Evolutionary conservation across 1,140 invertebrate genomes (phyloP), one percentile per base, ranked within the genome.

Genomic region (Spodoptera litura): DNA sequence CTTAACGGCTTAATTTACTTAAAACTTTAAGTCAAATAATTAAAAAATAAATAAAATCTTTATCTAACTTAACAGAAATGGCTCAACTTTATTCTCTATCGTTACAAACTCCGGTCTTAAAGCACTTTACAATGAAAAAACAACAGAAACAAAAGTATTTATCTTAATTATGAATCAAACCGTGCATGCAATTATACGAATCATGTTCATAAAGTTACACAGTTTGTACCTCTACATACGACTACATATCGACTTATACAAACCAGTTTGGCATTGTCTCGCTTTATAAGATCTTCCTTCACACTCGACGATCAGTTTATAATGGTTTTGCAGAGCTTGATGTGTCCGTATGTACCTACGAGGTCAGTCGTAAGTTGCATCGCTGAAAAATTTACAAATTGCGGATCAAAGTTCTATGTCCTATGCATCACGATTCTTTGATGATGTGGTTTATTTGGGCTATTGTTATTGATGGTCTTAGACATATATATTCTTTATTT

Each of bases 331-430:
- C 4, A 5, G 31, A 31, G 31, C 31, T 31, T 31, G 3, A 31
- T 31, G 4, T 31, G 31, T 31, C 31, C 31, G 31, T 31, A 2
- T 44, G 11, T n/a, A 49, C 38, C 74, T 74, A 74, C 70, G 75
- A 82, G 81, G 81, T 72, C 81, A 70, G 31, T 59, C 74, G 72
- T 82, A 73, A 52, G 13, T 49, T 52, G 58, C 61, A 55, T 74
- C 58, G 75, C 79, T 78, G 70, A 80, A 83, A 82, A 82, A 66
- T 72, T 11, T 31, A 70, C 62, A 64, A 78, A 75, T 79, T 80
- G 49, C 49, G 81, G 83, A 76, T 78, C 81, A 85, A 84, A 83
- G 84, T 84, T 87, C 84, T 79, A 77, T 72, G 86, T 77, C 83
- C 83, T 85, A 68, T 84, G 68, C 51, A 87, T 83, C 86, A 87